A percentile compares a stretch with the other conserved stretches of the same genome.
phyloP scores from a whole-genome alignment of 92 coral and sea anemone genomes.

The Bergia sp. region DNA sequence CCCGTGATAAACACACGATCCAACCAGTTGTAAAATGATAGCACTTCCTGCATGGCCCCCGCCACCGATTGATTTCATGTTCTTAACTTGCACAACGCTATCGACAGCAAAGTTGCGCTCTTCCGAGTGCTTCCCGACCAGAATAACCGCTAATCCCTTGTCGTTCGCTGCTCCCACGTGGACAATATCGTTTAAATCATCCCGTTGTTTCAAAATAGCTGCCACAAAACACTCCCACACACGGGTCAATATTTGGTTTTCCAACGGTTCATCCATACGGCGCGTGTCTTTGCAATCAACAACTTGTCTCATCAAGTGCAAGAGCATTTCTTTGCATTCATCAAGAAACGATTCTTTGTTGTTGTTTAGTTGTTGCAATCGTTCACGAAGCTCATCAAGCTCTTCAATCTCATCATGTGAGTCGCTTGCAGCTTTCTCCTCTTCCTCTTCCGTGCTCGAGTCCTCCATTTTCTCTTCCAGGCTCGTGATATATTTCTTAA shows the following conservation, averaged over 20 bases:
- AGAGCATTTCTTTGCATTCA: conserved; percentile 25
- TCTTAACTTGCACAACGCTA: conserved; percentile 31
- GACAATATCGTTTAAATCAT: conserved; percentile 32
- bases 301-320: conserved; percentile 26
- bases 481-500: conserved; percentile 29
- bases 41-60: not conserved
- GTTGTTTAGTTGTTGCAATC: conserved; percentile 19
- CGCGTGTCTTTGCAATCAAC: conserved; percentile 19
- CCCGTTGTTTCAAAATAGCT: conserved; percentile 28
- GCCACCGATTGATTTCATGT: conserved; percentile 1
- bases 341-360: conserved; percentile 28
- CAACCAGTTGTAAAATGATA: conserved; percentile 28
- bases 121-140: conserved; percentile 11
- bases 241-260: not conserved
- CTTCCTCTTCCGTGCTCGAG: not conserved
- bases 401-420: conserved; percentile 22
- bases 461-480: conserved; percentile 44
- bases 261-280: not conserved
- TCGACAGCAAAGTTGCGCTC: conserved; percentile 29
- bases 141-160: conserved; percentile 33
- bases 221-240: conserved; percentile 37
- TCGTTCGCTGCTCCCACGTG: conserved; percentile 40
- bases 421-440: not conserved
- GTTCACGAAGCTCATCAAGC: conserved; percentile 29
- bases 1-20: conserved; percentile 44